Base-by-base conservation (phyloP, 2,888 invertebrate genomes). In the Pachliopta kotzebuea region DNA sequence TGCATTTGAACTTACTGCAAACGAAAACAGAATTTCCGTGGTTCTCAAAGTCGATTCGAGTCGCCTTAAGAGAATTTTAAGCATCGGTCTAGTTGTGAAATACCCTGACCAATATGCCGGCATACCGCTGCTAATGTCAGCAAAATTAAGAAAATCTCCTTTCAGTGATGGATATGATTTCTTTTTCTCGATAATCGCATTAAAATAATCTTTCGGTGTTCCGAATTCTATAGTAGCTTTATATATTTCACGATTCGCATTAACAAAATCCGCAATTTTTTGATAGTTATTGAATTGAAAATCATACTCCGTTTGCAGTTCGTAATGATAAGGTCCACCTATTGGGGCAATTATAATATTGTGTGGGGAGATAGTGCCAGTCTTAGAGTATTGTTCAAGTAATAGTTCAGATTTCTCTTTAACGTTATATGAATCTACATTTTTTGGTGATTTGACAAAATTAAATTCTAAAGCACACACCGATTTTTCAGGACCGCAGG, bases 31-130 rank as follows among this genome's bases (percentile, higher is more conserved):
- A 67, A 98, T 96, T 82, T 98, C 98, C 0, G 97, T 95, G 8
- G 94, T 93, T 42, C 98, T 92, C 26, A 98, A 86, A 74, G 95
- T 95, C 59, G 95, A 93, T 77, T 98, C 97, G 52, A 98, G 89
- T 72, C 98, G 96, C 6, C 96, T 91, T 81, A 98, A 94, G 72
- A 97, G 85, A 56, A 96, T 94, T 87, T 97, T 97, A 87, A 95
- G 95, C 73, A 94, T 94, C 0, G 97, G 97, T 49, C 97, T 92
- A 0, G 98, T 98, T 1, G 98, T 97, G 82, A 94, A 99, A 84
- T 96, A 99, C 0, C 99, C 99, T 4, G 96, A 97, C 99, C 99
- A 99, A 83, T 98, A 99, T 0, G 98, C 97, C 0, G 98, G 97
- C 24, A 94, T 90, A 0, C 97, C 97, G 9, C 95, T 94, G 76